Base-by-base conservation (phyloP, 2,888 invertebrate genomes). In the Amphiduros pacificus region DNA sequence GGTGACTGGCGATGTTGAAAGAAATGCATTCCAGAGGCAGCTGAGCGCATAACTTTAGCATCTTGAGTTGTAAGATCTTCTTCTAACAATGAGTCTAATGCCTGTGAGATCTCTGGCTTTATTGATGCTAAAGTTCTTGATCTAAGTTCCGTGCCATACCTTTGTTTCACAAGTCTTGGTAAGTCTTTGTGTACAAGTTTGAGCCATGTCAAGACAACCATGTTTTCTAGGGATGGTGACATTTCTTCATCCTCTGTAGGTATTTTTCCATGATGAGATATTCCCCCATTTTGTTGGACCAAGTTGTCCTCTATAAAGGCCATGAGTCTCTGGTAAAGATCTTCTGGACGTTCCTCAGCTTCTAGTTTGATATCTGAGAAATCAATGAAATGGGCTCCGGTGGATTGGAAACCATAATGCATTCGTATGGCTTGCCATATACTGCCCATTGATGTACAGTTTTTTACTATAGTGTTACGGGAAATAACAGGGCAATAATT, bases 321-420 rank as follows among this genome's bases (percentile, higher is more conserved):
- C 58, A 24, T 62, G 48, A 53, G 61, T n/a, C 64, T 26, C 36
- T 71, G 66, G 29, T 49, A 71, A 11, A 70, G 36, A 36, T 71
- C 63, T 28, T 70, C 67, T 0, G 63, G 66, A 17, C 66, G 49
- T 54, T 71, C 70, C 1, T 56, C 62, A 5, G 61, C 61, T 31
- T 70, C 64, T 4, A 63, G 56, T 9, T 56, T 31, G 5, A 72
- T 63, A 29, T 55, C 44, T 2, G 55, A 55, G 28, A 69, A 66
- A 48, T 69, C 65, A 1, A 70, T 5, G 27, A 72, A 70, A 26
- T 67, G 68, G 1, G 54, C 64, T 2, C 72, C 71, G 9, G 71
- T 68, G 6, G 68, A 63, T 31, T 73, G 72, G 40, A 73, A 71
- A 1, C 71, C 71, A 61, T 61, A 70, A 49, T 73, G 68, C n/a